phyloP scores from a whole-genome alignment of 2,888 invertebrate genomes.

The Hoplodrina ambigua region DNA sequence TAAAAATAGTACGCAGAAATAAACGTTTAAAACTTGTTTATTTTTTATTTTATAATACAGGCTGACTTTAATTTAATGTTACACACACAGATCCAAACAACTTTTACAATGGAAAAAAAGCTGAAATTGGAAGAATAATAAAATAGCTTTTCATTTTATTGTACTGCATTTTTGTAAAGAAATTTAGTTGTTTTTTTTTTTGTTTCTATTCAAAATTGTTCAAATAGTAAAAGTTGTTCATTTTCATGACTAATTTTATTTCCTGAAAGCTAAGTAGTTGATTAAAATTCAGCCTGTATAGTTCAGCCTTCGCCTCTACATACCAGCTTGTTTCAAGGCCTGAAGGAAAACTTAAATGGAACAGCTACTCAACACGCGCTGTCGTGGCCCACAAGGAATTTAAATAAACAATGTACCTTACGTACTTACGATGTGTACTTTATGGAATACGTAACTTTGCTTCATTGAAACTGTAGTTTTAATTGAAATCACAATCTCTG shows the following conservation, averaged over 20 bases:
- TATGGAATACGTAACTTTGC: slow-evolving; percentile 31
- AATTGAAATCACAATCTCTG: slow-evolving; percentile 24
- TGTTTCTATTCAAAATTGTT: no score
- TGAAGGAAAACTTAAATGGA: slow-evolving; percentile 73
- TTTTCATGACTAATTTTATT: no score
- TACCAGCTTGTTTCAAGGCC: slow-evolving; percentile 46
- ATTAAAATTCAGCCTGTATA: background rate
- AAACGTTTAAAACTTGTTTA: background rate
- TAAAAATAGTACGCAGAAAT: background rate
- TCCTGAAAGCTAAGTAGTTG: background rate
- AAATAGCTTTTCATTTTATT: no score
- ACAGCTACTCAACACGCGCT: slow-evolving; percentile 72
- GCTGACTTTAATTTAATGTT: no score
- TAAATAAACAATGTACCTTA: slow-evolving; percentile 59
- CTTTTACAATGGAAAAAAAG: no score
- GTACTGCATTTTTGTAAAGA: no score
- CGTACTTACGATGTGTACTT: slow-evolving; percentile 43
- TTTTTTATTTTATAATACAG: background rate
- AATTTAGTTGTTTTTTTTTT: no score
- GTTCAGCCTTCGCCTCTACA: slow-evolving; percentile 9
- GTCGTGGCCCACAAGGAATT: slow-evolving; percentile 65
- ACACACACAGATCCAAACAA: no score
- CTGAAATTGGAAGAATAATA: no score
- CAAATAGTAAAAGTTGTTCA: no score
- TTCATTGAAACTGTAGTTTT: slow-evolving; percentile 28